Conservation (phyloP, 2,113 vertebrate species). For the Lamprotornis superbus region DNA sequence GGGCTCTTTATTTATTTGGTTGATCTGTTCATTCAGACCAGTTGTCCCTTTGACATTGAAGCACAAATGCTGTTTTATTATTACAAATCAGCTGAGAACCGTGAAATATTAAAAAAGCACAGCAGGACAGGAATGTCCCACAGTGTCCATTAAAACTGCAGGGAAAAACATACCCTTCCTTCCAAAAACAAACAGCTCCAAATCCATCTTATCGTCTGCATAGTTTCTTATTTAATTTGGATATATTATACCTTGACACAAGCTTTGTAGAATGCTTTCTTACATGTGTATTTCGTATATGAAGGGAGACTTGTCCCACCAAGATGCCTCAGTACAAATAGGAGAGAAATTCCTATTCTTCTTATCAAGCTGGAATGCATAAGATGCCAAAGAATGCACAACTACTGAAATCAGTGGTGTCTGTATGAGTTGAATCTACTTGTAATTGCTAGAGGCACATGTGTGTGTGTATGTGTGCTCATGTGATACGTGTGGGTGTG, state of each 20-base stretch:
- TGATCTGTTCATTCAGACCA: background rate
- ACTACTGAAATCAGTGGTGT: background rate
- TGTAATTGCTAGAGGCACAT: background rate
- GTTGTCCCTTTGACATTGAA: background rate
- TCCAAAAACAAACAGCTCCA: background rate
- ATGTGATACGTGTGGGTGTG: too few species aligned
- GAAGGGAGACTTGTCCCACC: background rate
- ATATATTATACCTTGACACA: background rate
- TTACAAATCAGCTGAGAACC: background rate
- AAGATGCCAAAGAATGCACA: background rate
- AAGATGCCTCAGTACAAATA: background rate
- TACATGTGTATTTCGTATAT: background rate
- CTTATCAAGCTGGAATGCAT: background rate
- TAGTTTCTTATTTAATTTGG: background rate
- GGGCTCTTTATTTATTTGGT: background rate
- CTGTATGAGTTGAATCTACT: background rate
- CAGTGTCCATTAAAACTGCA: background rate
- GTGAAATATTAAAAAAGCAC: background rate
- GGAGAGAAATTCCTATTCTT: background rate
- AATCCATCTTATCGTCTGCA: background rate
- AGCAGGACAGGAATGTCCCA: background rate
- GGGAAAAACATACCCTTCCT: background rate
- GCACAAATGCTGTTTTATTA: background rate
- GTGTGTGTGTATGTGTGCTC: accelerated
- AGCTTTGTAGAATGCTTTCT: background rate